Evolutionary conservation across 2,888 invertebrate species (phyloP), one percentile per base, ranked within the genome.

Genomic region (Heliconius ismenius): DNA sequence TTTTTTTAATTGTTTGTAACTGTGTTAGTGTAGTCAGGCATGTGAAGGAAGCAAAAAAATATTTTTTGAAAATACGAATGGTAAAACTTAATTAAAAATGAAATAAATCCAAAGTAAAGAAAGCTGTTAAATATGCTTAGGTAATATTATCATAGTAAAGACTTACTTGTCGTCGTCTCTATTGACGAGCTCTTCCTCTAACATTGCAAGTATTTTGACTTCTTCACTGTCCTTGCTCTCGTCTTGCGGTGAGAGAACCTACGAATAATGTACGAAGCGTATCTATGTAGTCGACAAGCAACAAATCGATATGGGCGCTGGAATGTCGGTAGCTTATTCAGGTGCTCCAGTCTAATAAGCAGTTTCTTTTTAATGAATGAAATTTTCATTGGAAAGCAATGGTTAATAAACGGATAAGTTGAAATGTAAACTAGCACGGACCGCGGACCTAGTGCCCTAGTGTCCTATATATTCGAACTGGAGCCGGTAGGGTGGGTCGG

Each of bases 111-210:
- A 32, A 58, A 49, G 49, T 32, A 13, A 28, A 58, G 4, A 63
- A 54, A 49, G 32, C 26, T 26, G 24, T 32, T 24, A 64, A 15
- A n/a, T 43, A 74, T 43, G 26, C 54, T 72, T 65, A 60, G 21
- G 75, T 65, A 69, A 68, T 62, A 62, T 65, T 67, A 70, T 36
- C 21, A 54, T 62, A 78, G 32, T 72, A 73, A 63, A 80, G 7
- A 92, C 92, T 95, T 94, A 97, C 97, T 96, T 97, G 90, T 97
- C 96, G 73, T 97, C 97, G 90, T 98, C 97, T 86, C 98, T 95
- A 87, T 96, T 97, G 82, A 98, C 96, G 77, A 98, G 95, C 89
- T 98, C 98, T 88, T 97, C 97, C 84, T 97, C 95, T 84, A 98
- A 95, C 94, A 94, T 94, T 79, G 87, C 97, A 94, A 88, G 96